These are phyloP conservation scores for Xylophagus ater DNA, from an alignment of 2,888 invertebrate species.

Conservation along the genomic window DNA sequence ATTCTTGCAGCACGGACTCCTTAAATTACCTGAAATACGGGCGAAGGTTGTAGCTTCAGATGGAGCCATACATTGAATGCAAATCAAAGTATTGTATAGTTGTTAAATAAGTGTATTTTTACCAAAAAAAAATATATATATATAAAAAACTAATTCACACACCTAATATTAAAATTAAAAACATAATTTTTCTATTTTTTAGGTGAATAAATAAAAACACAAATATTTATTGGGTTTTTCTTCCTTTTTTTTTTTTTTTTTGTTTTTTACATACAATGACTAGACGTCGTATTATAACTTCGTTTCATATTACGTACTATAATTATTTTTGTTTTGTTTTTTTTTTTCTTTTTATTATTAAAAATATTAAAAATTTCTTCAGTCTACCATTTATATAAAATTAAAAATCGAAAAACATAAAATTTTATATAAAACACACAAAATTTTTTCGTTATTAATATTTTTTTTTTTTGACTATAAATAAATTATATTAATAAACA, in stretches of 20 bases:
- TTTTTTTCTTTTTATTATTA: slow-evolving; percentile 1
- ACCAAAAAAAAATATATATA: neutral
- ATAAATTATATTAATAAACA: neutral
- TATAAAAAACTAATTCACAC: no score
- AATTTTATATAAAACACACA: neutral
- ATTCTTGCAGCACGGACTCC: no score
- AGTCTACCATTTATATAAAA: slow-evolving; percentile 8
- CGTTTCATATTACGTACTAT: neutral
- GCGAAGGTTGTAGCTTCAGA: no score
- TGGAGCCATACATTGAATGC: neutral
- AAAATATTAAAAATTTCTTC: slow-evolving; percentile 11
- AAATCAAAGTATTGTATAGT: neutral
- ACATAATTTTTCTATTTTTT: neutral
- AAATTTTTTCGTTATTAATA: neutral
- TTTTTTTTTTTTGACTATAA: neutral
- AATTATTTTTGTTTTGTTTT: slow-evolving; percentile 6
- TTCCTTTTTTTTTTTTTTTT: neutral
- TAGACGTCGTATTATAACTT: neutral
- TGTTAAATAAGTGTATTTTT: neutral
- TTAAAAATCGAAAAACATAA: neutral
- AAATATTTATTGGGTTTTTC: no score
- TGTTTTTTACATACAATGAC: neutral
- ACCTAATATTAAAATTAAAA: neutral
- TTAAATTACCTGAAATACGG: no score
- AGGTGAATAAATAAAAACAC: neutral